Evolutionary conservation across 2,113 vertebrate genomes (phyloP), one percentile per base, ranked within the genome.

Genomic region (Meriones unguiculatus): DNA sequence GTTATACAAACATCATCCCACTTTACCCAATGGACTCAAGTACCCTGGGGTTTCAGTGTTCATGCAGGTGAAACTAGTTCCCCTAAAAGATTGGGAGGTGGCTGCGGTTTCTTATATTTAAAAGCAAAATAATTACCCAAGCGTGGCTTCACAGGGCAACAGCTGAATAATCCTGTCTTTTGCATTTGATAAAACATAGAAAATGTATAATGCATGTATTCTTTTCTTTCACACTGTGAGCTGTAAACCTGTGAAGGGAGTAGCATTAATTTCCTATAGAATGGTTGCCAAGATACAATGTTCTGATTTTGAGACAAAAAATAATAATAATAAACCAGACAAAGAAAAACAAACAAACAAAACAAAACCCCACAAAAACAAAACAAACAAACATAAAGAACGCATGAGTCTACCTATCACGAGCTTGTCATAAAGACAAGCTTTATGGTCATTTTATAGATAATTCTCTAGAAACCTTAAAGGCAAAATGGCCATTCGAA

Each of bases 211-310:
- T 24, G 1, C 25, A 82, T 3, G 13, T 78, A 80, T 89, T 91
- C 77, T 28, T 88, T 95, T 87, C 38, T 91, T 94, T 89, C 69
- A 50, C 32, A 78, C 0, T 50, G 35, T 59, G 5, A 65, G 17
- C 46, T n/a, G 64, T 89, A 77, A 95, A 38, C 15, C 86, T 50
- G 17, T 17, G 22, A 93, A 95, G 59, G 89, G 88, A 93, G 77
- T 57, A 67, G 87, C 54, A 52, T 77, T 87, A 84, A 96, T 89
- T 95, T 96, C 69, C 87, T 89, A 46, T 11, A n/a, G 24, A 93
- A 65, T 69, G 59, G 90, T 13, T 82, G 50, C 77, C 89, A 87
- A 82, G 46, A 67, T 70, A 50, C 94, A 64, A 73, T 91, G 93
- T 84, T 96, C 84, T 91, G 64, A 91, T 89, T 64, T 11, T 70